A percentile compares a stretch with the other conserved stretches of the same genome.
Conservation (phyloP, 2,797 vertebrate species). For the Fistularia commersonii region DNA sequence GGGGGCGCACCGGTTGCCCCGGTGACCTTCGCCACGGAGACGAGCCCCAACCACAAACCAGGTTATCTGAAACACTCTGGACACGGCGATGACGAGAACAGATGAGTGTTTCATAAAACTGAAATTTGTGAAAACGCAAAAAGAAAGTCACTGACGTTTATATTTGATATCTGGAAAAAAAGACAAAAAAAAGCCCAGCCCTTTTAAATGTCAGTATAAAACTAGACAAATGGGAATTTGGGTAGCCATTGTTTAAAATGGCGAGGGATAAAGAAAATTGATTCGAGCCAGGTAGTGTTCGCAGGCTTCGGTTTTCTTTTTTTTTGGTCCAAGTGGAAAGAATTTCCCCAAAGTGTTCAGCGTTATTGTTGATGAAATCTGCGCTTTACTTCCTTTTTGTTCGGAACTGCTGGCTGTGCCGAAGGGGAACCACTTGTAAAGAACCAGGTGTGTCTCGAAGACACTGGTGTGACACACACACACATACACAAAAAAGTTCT, state of each 20-base stretch:
- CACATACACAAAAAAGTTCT: slow-evolving; percentile 32
- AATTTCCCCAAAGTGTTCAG: no score
- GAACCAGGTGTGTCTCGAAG: slow-evolving; percentile 23
- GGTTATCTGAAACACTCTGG: slow-evolving; percentile 11
- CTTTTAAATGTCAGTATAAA: slow-evolving; percentile 14
- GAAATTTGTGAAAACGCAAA: no score
- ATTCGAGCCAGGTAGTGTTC: no score
- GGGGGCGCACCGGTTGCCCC: slow-evolving; percentile 33
- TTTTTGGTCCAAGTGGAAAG: no score
- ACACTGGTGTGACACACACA: slow-evolving; percentile 21
- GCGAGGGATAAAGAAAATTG: no score
- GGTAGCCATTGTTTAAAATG: no score
- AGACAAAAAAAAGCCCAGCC: slow-evolving; percentile 6
- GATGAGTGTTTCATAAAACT: no score
- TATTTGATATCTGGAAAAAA: slow-evolving; percentile 23
- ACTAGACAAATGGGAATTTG: background rate
- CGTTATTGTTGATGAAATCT: slow-evolving; percentile 4
- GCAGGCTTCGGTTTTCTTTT: no score
- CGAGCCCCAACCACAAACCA: slow-evolving; percentile 26
- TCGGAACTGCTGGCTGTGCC: slow-evolving; percentile 32
- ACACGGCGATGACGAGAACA: no score
- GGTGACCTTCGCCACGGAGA: slow-evolving; percentile 38
- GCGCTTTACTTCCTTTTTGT: slow-evolving; percentile 14
- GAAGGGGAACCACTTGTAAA: slow-evolving; percentile 10
- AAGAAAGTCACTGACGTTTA: slow-evolving; percentile 28